Base-by-base conservation (phyloP, 2,888 invertebrate genomes). In the Noctua pronuba region DNA sequence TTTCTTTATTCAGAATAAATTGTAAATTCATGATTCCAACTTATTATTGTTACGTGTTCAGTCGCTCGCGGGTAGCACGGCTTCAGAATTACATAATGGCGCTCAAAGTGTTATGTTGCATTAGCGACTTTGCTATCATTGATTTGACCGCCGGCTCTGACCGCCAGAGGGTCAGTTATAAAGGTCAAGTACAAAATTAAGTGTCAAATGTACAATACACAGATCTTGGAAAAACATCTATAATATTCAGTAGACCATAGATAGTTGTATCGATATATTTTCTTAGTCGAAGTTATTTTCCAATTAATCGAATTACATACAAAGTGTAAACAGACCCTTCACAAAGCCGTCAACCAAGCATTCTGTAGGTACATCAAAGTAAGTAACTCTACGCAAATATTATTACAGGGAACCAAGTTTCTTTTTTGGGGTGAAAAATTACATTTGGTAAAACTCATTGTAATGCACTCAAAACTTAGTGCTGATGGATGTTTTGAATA, bases 81-180 rank as follows among this genome's bases (percentile, higher is more conserved):
- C 31, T 70, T 58, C 52, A 73, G 31, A 28, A 28, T 86, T 80
- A 83, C 60, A 75, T 83, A 86, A 86, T 55, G 72, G 41, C 21
- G 10, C 44, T 67, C 62, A 64, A 80, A 75, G 49, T 85, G 52
- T 73, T 78, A 77, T 69, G 60, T 71, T 67, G 60, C 35, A 87
- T 87, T 88, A 87, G 82, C 87, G 65, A 67, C 76, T 76, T 64
- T 71, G 82, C 81, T 82, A 83, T 88, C 75, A 88, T 88, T 88
- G 86, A 81, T 87, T 72, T 86, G 82, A 71, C 82, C 74, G 44
- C 67, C 70, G 49, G 52, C 18, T 52, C 44, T 80, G 84, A 77
- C 81, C 85, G 62, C 58, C 62, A 16, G 44, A 72, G 64, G 73
- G 86, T 75, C 75, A 75, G 18, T 38, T 49, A 52, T 73, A 86